Base-by-base conservation (phyloP, 2,113 vertebrate species). In the Picathartes gymnocephalus region DNA sequence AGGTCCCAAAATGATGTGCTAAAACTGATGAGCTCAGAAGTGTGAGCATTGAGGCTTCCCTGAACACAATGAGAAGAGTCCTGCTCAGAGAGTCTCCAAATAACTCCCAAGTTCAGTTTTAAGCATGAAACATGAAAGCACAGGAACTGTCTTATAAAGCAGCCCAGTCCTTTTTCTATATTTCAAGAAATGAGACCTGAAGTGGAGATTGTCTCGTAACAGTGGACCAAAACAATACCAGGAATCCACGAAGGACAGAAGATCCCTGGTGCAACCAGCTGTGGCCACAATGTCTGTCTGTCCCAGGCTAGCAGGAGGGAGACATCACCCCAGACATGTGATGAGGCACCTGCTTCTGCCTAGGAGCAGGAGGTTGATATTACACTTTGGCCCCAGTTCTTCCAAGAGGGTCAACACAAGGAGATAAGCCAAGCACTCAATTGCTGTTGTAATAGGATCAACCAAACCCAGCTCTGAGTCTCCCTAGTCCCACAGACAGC, bases 251-350 rank as follows among this genome's bases (percentile, higher is more conserved):
- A 28, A 77, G 54, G 9, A 50, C 13, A 56, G 53, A 56, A 82
- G 33, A 47, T 21, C 22, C 33, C 18, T 37, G 14, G 31, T 48
- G 22, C 37, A 68, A 61, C 21, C 3, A 2, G 10, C 57, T 51
- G 33, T 35, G 35, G 53, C 7, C 47, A 25, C 7, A 2, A 15
- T 9, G 9, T 14, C 27, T 16, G 1, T 27, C n/a, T 68, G 47
- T 24, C 22, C 1, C 2, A 80, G 44, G 35, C 15, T 3, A 15
- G 30, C 0, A 3, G 30, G 35, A 61, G 61, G 30, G 27, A 54
- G 4, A 35, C 20, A 62, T 23, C 4, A 4, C 13, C 21, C 39
- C 7, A 13, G 7, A 25, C 14, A 39, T 3, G 1, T 10, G 2
- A 40, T 0, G 4, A 84, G 20, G 5, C 10, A 58, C 6, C 4